These are phyloP conservation scores for Agrotis puta DNA, from an alignment of 2,888 invertebrate genomes.

Conservation along the genomic window DNA sequence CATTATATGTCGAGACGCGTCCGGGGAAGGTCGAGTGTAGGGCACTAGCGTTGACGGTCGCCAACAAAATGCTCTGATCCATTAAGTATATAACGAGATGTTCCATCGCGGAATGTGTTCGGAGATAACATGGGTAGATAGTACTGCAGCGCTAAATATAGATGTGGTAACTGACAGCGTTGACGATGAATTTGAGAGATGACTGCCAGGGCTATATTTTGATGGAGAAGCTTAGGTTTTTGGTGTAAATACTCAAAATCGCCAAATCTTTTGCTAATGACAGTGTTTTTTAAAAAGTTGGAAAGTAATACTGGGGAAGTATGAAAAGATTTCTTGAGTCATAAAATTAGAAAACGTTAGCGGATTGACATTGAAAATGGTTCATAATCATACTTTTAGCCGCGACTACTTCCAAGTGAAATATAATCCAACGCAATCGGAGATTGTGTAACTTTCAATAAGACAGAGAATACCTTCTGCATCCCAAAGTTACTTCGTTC, in stretches of 20 bases:
- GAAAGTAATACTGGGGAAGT: background rate
- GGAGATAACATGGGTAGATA: slow-evolving; percentile 48
- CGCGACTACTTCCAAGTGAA: too few relatives aligned
- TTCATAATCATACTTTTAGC: too few relatives aligned
- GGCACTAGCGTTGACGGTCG: slow-evolving; percentile 48
- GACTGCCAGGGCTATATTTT: background rate
- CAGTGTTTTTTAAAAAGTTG: background rate
- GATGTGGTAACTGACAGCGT: slow-evolving; percentile 9
- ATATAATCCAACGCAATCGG: too few relatives aligned
- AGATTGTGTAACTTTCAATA: too few relatives aligned
- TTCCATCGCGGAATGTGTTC: slow-evolving; percentile 41
- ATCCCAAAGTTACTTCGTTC: too few relatives aligned
- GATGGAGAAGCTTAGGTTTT: background rate
- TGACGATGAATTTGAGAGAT: slow-evolving; percentile 9
- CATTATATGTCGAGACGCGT: slow-evolving; percentile 25
- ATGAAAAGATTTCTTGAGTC: background rate
- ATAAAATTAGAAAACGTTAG: background rate
- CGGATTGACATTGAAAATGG: background rate
- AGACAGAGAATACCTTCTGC: too few relatives aligned
- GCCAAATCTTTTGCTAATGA: background rate
- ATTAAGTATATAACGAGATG: slow-evolving; percentile 49
- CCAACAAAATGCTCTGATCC: slow-evolving; percentile 56
- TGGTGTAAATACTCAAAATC: background rate
- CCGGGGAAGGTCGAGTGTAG: slow-evolving; percentile 62
- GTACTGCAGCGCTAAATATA: slow-evolving; percentile 40